These are phyloP conservation scores for Pelodytes ibericus DNA, from an alignment of 2,797 vertebrate genomes.

Conservation along the genomic window DNA sequence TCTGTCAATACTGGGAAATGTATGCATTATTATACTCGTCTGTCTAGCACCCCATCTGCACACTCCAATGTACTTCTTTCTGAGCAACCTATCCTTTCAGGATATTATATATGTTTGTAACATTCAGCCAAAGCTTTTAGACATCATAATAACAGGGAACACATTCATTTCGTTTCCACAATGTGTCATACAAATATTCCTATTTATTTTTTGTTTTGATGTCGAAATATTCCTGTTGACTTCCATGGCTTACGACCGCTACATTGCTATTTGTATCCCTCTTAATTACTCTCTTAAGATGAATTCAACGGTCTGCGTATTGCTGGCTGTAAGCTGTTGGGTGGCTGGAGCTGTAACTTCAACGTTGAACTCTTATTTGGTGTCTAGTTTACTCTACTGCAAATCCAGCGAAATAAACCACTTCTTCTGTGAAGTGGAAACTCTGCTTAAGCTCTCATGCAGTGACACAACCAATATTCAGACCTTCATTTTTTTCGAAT, in stretches of 20 bases:
- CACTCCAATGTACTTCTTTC: too few relatives aligned
- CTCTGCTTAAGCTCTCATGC: not conserved
- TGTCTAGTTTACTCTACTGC: slow-evolving; percentile 5
- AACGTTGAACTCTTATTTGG: not conserved
- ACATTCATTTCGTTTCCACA: not conserved
- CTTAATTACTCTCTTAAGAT: slow-evolving; percentile 10
- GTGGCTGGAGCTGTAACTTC: not conserved
- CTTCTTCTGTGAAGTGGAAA: slow-evolving; percentile 17
- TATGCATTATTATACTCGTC: not conserved
- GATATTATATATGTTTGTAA: slow-evolving; percentile 18
- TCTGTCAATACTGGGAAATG: not conserved
- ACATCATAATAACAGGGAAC: slow-evolving; percentile 2
- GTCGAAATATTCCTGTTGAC: slow-evolving; percentile 12
- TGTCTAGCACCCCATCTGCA: not conserved
- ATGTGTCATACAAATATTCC: slow-evolving; percentile 5
- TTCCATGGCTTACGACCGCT: slow-evolving; percentile 28
- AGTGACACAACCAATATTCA: not conserved
- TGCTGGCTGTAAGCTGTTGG: not conserved
- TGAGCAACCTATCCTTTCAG: slow-evolving; percentile 15
- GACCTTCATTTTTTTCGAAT: not conserved
- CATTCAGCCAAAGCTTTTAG: not conserved
- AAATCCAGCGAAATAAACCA: slow-evolving; percentile 4
- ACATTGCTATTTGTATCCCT: slow-evolving; percentile 24
- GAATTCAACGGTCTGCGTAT: not conserved
- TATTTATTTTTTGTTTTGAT: not conserved